Evolutionary conservation across 1,140 invertebrate genomes (phyloP), one percentile per base, ranked within the genome.

Genomic region (Andricus grossulariae): DNA sequence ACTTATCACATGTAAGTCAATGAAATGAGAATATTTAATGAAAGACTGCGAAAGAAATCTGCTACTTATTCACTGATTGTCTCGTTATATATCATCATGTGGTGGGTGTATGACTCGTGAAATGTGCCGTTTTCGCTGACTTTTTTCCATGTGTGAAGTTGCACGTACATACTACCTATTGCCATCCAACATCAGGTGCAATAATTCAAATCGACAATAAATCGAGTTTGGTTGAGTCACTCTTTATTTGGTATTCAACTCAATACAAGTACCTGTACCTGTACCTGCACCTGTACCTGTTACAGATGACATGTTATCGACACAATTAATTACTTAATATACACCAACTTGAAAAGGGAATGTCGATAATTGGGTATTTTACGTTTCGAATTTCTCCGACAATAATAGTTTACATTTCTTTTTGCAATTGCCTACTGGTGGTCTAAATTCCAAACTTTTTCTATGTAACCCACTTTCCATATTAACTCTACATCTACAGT

Each of bases 71-170:
- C 60, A 66, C 60, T n/a, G 60, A 66, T 66, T 39, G 60, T 66
- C 60, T 66, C n/a, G 45, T 66, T 66, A 66, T 66, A 32, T 66
- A 25, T 66, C 60, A 66, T 66, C 60, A 66, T 66, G 60, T 32
- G 60, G 60, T 66, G 60, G 60, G 60, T 66, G 60, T 66, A 66
- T 66, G 60, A 66, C 60, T 32, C 25, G 60, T 66, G 25, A 25
- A 32, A 66, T 66, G 60, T 66, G 60, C 39, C 60, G 60, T 66
- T 66, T 66, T 66, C n/a, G 25, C 60, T 66, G 60, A 66, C 39
- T 66, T 25, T 66, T 66, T 66, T 66, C 39, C 39, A 39, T 66
- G 60, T 66, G 21, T 66, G 39, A 66, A 66, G 60, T 66, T 66
- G 39, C 60, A 66, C 60, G 60, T 45, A 45, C 32, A n/a, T 66